A percentile compares a stretch with the other conserved stretches of the same genome.
These are phyloP conservation scores for Porites australiensis DNA, from an alignment of 64 coral and sea anemone species.

Conservation along the genomic window DNA sequence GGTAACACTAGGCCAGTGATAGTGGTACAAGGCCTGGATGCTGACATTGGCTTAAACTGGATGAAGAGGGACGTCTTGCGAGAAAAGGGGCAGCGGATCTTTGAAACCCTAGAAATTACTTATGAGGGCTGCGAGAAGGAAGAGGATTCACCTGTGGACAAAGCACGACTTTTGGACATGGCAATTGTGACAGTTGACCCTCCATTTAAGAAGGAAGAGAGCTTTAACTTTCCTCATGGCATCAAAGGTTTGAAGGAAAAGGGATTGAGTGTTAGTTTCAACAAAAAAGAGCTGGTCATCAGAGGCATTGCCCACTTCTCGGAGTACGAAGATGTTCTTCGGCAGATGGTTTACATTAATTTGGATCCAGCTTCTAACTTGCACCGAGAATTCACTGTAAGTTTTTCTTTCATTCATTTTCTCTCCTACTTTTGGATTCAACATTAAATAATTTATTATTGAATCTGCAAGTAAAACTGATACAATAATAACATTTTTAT, in stretches of 20 bases:
- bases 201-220: conserved; percentile 73
- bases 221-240: conserved; percentile 67
- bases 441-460: no score
- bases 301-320: conserved; percentile 76
- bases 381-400: conserved; percentile 67
- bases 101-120: conserved; percentile 63
- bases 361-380: conserved; percentile 31
- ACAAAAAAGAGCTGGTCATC: conserved; percentile 75
- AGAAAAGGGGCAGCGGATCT: conserved; percentile 61
- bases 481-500: no score
- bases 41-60: conserved; percentile 47
- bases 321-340: conserved; percentile 75
- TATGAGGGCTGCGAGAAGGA: conserved; percentile 55
- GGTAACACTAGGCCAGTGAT: conserved; percentile 70
- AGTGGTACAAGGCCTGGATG: conserved; percentile 59
- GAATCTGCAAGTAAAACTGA: no score
- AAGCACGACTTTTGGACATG: conserved; percentile 59
- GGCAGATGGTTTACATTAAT: conserved; percentile 78
- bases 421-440: no score
- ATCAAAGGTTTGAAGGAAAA: conserved; percentile 62
- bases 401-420: neutral
- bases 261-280: conserved; percentile 67
- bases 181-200: conserved; percentile 74
- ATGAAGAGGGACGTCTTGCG: conserved; percentile 50
- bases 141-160: conserved; percentile 47